Percentiles rank a stretch among this genome's conserved stretches.
These are phyloP conservation scores for Poicephalus gulielmi DNA, from an alignment of 2,113 vertebrate species.

Conservation along the genomic window DNA sequence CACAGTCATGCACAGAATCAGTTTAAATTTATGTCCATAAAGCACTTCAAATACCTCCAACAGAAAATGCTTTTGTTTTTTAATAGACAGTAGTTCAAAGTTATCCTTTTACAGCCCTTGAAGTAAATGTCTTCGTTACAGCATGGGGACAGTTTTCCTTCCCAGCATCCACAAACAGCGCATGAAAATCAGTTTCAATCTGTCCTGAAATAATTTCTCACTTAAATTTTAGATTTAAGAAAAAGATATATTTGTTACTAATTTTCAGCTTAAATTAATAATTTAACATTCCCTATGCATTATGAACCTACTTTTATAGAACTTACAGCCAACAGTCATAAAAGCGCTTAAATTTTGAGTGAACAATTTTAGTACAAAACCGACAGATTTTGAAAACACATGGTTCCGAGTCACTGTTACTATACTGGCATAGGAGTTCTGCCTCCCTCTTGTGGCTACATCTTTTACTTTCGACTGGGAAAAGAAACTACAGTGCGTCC, in stretches of 20 bases:
- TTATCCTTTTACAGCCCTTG: background rate
- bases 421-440: background rate
- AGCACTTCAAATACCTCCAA: background rate
- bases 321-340: background rate
- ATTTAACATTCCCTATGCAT: background rate
- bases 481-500: background rate
- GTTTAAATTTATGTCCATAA: background rate
- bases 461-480: background rate
- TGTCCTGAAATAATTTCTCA: background rate
- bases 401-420: background rate
- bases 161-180: background rate
- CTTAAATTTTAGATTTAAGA: background rate
- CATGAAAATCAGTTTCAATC: background rate
- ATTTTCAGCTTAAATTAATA: background rate
- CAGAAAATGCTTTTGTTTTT: background rate
- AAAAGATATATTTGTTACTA: background rate
- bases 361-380: background rate
- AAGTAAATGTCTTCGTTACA: background rate
- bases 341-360: background rate
- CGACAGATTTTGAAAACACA: background rate
- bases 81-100: background rate
- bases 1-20: background rate
- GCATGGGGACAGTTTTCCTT: background rate
- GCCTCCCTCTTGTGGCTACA: constrained; percentile 55
- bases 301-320: background rate